Conservation (phyloP, 2,888 invertebrate genomes). For the Graphium colonna region DNA sequence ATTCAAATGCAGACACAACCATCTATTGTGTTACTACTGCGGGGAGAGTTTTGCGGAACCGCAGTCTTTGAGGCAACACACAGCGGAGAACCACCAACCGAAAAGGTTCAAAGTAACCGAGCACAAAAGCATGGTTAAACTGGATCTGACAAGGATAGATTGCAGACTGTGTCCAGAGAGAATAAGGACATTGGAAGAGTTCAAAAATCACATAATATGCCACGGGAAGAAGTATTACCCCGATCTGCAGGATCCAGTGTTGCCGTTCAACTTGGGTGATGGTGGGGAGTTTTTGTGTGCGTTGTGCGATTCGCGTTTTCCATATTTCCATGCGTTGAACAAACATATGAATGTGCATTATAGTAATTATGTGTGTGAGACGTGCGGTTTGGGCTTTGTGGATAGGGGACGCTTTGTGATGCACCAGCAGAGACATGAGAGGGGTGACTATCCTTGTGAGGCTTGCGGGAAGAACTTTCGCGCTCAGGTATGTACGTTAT, state of each 20-base stretch:
- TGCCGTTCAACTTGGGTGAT: conserved; percentile 53
- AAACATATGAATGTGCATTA: conserved; percentile 71
- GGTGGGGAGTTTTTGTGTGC: conserved; percentile 57
- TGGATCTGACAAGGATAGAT: conserved; percentile 61
- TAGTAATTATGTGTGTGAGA: conserved; percentile 67
- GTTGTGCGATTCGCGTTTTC: conserved; percentile 48
- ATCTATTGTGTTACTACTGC: conserved; percentile 65
- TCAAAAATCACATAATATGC: conserved; percentile 50
- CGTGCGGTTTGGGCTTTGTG: conserved; percentile 59
- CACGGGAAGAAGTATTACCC: conserved; percentile 62
- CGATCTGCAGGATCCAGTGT: conserved; percentile 50
- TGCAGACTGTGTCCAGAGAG: conserved; percentile 52
- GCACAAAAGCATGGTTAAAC: conserved; percentile 65
- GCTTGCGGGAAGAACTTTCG: conserved; percentile 57
- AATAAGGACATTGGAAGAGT: conserved; percentile 51
- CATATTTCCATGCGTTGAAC: conserved; percentile 66
- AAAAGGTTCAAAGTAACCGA: conserved; percentile 63
- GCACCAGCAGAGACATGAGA: conserved; percentile 63
- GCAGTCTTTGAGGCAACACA: conserved; percentile 43
- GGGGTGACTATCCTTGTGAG: conserved; percentile 57
- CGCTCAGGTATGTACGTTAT: conserved; percentile 36
- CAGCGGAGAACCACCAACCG: conserved; percentile 41
- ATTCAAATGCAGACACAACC: conserved; percentile 67
- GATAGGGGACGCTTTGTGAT: conserved; percentile 55
- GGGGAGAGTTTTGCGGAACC: conserved; percentile 53